Conservation (phyloP, 2,888 invertebrate genomes). For the Hesperia comma region DNA sequence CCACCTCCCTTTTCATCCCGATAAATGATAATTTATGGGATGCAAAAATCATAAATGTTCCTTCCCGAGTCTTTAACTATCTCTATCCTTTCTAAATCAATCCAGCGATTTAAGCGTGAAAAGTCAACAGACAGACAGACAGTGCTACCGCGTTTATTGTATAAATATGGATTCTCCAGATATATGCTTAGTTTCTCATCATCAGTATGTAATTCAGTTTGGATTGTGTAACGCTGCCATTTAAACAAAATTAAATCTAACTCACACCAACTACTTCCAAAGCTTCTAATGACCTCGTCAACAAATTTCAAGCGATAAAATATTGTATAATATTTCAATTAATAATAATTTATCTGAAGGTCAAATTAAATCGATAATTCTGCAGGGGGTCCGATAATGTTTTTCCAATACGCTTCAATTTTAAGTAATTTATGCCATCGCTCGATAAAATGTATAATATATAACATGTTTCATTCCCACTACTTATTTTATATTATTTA, state of each 20-base stretch:
- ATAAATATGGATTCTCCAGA: no score
- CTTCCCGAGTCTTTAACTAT: no score
- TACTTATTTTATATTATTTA: background rate
- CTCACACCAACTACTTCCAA: background rate
- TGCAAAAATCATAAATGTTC: no score
- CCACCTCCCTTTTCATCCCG: no score
- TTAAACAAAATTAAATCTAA: background rate
- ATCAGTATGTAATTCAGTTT: background rate
- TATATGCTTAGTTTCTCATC: no score
- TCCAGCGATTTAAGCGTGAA: no score
- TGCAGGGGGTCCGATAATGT: conserved; percentile 41
- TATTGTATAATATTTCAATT: conserved; percentile 32
- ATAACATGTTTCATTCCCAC: background rate
- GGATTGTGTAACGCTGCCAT: background rate
- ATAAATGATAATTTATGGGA: no score
- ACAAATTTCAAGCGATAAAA: background rate
- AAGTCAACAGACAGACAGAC: no score
- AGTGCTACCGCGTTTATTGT: no score
- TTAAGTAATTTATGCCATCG: conserved; percentile 16
- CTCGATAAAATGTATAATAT: conserved; percentile 8
- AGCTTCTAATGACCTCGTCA: background rate
- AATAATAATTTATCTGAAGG: conserved; percentile 38
- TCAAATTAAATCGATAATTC: conserved; percentile 35
- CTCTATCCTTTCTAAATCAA: no score
- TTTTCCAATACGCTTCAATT: conserved; percentile 38